Conservation (phyloP, 2,113 vertebrate species). For the Bujurquina vittata region DNA sequence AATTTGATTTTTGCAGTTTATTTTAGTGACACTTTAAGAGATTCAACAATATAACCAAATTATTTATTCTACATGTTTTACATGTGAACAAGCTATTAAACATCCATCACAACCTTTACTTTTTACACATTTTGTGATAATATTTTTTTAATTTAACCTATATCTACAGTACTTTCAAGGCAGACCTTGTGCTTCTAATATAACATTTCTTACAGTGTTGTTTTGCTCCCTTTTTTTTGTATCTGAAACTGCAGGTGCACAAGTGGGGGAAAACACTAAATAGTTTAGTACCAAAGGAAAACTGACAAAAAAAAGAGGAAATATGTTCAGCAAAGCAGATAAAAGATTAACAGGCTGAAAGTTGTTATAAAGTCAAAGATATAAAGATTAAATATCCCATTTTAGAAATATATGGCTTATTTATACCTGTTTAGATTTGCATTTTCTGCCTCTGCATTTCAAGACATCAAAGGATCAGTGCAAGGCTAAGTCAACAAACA, state of each 20-base stretch:
- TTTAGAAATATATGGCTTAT: background rate
- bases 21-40: background rate
- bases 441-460: background rate
- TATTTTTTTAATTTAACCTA: background rate
- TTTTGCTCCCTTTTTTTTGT: background rate
- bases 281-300: background rate
- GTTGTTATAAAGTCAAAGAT: background rate
- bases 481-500: conserved; percentile 33
- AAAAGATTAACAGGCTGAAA: conserved; percentile 7
- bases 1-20: background rate
- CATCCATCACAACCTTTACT: background rate
- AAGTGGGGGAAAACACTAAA: background rate
- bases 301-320: conserved; percentile 29
- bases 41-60: background rate
- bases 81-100: background rate
- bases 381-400: background rate
- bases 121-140: background rate
- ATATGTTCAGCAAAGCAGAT: conserved; percentile 16
- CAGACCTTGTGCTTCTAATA: too few species aligned
- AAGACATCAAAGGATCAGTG: background rate
- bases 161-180: too few species aligned
- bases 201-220: background rate
- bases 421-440: background rate
- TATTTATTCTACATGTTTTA: background rate
- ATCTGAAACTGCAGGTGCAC: conserved; percentile 16